phyloP scores from a whole-genome alignment of 2,113 vertebrate genomes.

The Rallus limicola region DNA sequence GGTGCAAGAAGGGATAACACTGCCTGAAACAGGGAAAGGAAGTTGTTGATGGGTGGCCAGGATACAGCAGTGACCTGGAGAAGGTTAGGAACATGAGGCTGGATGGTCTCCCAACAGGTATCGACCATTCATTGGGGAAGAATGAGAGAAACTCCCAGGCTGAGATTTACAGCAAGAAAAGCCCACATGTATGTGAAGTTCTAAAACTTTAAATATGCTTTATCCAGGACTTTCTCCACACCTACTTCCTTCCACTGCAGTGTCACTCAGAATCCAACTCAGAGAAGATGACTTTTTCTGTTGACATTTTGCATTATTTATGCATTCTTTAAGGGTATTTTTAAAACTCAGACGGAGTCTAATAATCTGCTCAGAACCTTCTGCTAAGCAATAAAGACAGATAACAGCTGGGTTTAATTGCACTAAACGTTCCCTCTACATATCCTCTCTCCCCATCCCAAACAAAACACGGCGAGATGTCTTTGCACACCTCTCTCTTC shows the following conservation, averaged over 20 bases:
- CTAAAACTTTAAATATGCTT: background rate
- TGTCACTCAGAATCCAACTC: background rate
- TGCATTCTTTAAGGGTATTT: constrained; percentile 33
- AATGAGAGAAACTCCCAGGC: background rate
- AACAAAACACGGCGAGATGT: background rate
- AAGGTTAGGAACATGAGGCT: background rate
- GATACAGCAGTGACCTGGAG: background rate
- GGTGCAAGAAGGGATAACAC: background rate
- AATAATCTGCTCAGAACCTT: constrained; percentile 35
- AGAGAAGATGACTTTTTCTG: background rate
- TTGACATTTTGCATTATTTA: constrained; percentile 39
- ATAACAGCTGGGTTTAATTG: background rate
- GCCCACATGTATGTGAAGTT: background rate
- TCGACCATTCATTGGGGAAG: background rate
- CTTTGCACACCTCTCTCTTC: background rate
- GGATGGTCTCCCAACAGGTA: background rate
- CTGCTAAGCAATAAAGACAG: constrained; percentile 46
- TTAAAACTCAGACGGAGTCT: constrained; percentile 9
- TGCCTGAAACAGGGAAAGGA: background rate
- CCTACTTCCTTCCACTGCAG: background rate
- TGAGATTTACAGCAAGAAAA: background rate
- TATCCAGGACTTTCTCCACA: background rate
- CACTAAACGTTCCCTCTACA: background rate
- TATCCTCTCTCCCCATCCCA: background rate
- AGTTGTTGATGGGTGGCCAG: background rate